Percentiles rank a stretch among this genome's conserved stretches.
phyloP scores from a whole-genome alignment of 2,113 vertebrate species.

The Oncorhynchus mykiss region DNA sequence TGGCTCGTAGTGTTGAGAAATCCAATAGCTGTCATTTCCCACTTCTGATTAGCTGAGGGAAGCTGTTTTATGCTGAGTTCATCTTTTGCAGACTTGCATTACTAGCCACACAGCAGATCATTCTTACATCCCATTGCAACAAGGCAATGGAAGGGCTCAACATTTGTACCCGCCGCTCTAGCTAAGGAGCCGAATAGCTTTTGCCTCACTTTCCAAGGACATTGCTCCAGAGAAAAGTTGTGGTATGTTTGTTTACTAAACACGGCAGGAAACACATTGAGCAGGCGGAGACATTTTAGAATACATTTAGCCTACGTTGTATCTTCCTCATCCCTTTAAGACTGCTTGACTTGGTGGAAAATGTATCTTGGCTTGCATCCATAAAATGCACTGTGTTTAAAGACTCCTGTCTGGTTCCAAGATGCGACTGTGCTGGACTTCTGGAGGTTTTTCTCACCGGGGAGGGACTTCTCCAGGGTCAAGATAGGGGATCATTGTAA shows the following conservation, averaged over 20 bases:
- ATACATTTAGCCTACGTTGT: too few relatives aligned
- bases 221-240: neutral
- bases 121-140: neutral
- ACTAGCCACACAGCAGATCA: neutral
- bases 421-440: neutral
- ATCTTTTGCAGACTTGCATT: neutral
- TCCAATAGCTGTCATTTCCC: constrained; percentile 5
- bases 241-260: neutral
- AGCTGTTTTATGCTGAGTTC: constrained; percentile 9
- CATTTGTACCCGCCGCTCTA: neutral
- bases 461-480: neutral
- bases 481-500: neutral
- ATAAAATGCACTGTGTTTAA: neutral
- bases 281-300: neutral
- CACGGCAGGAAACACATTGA: neutral
- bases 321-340: neutral
- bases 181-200: too few relatives aligned
- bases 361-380: neutral
- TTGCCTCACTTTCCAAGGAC: neutral
- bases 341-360: neutral
- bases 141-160: neutral
- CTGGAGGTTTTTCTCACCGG: neutral
- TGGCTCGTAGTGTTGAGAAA: neutral
- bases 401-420: neutral
- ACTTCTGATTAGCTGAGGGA: neutral